Conservation (phyloP, 2,888 invertebrate genomes). For the Amblyjoppa fuscipennis region DNA sequence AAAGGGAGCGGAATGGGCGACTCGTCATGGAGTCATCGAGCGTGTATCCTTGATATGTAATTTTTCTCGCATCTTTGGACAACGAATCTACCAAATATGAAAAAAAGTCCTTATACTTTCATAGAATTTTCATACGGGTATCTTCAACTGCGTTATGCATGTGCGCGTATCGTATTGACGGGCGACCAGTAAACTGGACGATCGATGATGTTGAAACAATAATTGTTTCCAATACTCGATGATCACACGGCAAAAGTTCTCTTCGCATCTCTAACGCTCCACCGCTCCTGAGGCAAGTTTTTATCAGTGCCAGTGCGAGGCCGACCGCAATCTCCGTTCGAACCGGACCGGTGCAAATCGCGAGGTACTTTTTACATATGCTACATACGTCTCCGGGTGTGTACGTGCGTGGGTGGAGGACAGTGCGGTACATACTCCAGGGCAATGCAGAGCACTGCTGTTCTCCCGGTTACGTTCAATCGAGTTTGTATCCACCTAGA, state of each 20-base stretch:
- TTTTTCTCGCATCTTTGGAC: background rate
- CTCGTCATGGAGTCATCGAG: background rate
- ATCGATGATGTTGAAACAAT: background rate
- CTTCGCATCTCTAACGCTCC: conserved; percentile 9
- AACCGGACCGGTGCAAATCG: conserved; percentile 17
- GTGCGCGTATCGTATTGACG: background rate
- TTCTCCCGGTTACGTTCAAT: conserved; percentile 15
- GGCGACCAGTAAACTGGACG: background rate
- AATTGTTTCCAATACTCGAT: conserved; percentile 29
- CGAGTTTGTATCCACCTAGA: conserved; percentile 22
- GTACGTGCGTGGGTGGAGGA: background rate
- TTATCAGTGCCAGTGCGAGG: conserved; percentile 5
- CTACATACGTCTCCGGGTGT: background rate
- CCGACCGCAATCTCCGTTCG: conserved; percentile 32
- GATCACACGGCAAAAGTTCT: conserved; percentile 12
- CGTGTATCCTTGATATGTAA: background rate
- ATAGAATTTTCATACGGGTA: background rate
- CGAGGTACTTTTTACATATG: conserved; percentile 3
- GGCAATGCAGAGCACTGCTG: conserved; percentile 1
- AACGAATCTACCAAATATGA: background rate
- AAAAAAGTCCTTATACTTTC: background rate
- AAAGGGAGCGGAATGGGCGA: background rate
- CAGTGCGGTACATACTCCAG: background rate
- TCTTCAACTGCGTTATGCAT: background rate
- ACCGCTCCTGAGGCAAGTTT: background rate